These are phyloP conservation scores for Heliopora coerulea DNA, from an alignment of 92 coral and sea anemone genomes.

Conservation along the genomic window DNA sequence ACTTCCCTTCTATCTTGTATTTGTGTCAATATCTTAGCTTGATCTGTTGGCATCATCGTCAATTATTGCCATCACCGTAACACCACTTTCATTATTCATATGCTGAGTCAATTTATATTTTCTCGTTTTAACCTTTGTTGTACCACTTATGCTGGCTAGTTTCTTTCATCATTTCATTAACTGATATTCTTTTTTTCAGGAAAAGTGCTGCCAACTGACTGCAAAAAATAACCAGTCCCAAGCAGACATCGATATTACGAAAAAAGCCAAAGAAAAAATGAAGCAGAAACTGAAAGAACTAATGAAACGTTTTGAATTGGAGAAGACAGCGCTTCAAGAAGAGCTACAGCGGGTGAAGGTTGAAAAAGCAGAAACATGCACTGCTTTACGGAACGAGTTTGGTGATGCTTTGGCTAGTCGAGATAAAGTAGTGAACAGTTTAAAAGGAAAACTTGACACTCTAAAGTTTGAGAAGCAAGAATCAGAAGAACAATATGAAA, in stretches of 20 bases:
- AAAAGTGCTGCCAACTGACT: slow-evolving; percentile 41
- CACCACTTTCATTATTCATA: too few species aligned
- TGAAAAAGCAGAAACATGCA: slow-evolving; percentile 59
- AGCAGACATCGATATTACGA: slow-evolving; percentile 54
- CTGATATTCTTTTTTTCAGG: slow-evolving; percentile 28
- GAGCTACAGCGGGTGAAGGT: slow-evolving; percentile 51
- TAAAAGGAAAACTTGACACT: slow-evolving; percentile 33
- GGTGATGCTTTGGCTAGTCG: slow-evolving; percentile 36
- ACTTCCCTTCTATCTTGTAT: background rate
- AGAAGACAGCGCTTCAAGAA: slow-evolving; percentile 49
- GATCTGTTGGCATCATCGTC: too few species aligned
- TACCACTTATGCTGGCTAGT: background rate
- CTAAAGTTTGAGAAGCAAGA: slow-evolving; percentile 31
- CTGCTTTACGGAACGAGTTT: slow-evolving; percentile 51
- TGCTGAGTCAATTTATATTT: background rate
- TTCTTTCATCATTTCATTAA: background rate
- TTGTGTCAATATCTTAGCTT: too few species aligned
- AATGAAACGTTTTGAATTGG: slow-evolving; percentile 53
- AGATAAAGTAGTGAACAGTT: slow-evolving; percentile 3
- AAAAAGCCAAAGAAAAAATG: slow-evolving; percentile 60
- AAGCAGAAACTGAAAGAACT: slow-evolving; percentile 60
- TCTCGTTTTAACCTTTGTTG: background rate
- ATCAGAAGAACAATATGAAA: slow-evolving; percentile 24
- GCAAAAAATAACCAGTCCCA: slow-evolving; percentile 38
- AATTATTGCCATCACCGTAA: too few species aligned